Conservation (phyloP, 1,140 invertebrate species). For the Caenorhabditis latens region DNA sequence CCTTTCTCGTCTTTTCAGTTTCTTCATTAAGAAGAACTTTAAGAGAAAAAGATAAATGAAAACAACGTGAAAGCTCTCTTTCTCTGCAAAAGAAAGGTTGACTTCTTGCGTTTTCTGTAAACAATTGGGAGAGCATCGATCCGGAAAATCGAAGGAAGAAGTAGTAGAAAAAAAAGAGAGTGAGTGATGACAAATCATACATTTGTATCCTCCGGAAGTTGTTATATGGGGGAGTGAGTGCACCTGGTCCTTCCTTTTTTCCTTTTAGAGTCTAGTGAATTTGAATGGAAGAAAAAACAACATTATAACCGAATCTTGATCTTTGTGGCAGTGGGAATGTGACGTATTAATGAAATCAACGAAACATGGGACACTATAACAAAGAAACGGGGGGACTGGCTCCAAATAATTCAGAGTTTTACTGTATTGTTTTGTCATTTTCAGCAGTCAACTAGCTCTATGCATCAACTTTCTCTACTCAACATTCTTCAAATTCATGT, state of each 20-base stretch:
- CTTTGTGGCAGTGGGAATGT: background rate
- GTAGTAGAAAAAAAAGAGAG: background rate
- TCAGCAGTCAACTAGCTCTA: slow-evolving; percentile 67
- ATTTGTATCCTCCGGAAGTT: slow-evolving; percentile 43
- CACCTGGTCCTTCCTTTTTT: background rate
- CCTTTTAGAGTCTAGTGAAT: background rate
- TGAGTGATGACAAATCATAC: slow-evolving; percentile 14
- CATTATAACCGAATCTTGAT: slow-evolving; percentile 6
- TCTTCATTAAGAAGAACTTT: background rate
- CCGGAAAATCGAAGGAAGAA: slow-evolving; percentile 27
- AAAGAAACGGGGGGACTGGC: background rate
- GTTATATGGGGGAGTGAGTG: background rate
- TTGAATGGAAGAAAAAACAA: background rate
- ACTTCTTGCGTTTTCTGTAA: slow-evolving; percentile 15
- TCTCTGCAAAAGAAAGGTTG: slow-evolving; percentile 32
- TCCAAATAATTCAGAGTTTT: background rate
- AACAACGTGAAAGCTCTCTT: background rate
- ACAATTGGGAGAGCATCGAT: slow-evolving; percentile 20
- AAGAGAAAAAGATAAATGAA: background rate
- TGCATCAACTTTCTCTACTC: slow-evolving; percentile 73
- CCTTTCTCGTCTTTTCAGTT: background rate
- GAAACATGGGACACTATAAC: background rate
- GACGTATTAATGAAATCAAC: background rate
- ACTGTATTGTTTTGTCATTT: background rate
- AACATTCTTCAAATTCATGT: slow-evolving; percentile 71